Base-by-base conservation (phyloP, 1,140 invertebrate genomes). In the Leptestheria dahalacensis region DNA sequence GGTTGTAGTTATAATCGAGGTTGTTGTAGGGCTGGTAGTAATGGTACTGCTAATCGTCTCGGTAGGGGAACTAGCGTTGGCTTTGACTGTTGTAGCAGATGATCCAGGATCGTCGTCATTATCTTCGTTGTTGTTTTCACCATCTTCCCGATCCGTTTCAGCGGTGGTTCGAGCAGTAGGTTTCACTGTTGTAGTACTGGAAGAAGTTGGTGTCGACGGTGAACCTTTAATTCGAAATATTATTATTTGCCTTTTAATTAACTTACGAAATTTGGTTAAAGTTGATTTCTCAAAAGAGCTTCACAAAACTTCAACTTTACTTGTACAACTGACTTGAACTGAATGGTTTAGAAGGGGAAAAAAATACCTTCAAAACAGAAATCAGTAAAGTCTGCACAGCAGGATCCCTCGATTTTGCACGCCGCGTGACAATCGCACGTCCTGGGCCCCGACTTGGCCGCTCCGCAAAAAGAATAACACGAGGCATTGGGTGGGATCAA, bases 301-400 rank as follows among this genome's bases (percentile, higher is more conserved):
- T n/a, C n/a, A n/a, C n/a, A n/a, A n/a, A n/a, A n/a, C n/a, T n/a
- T n/a, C n/a, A n/a, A n/a, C n/a, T n/a, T n/a, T n/a, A n/a, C n/a
- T n/a, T n/a, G n/a, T n/a, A n/a, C n/a, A n/a, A n/a, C n/a, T n/a
- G n/a, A n/a, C n/a, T n/a, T n/a, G n/a, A n/a, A n/a, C n/a, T n/a
- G n/a, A 41, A 9, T 41, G 15, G 15, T 41, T 9, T 41, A 41
- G 6, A 41, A 41, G 6, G 15, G 15, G 33, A 9, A 41, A 9
- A 29, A 23, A 57, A 66, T 64, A 76, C 74, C 69, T 28, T 69
- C 65, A 29, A 72, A 57, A 47, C 74, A 77, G 48, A 72, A 73
- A 53, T 71, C 69, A 12, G 67, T 67, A 59, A 70, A 76, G 67
- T 76, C 75, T 2, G 71, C 69, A 60, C 74, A 77, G 55, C 74